Base-by-base conservation (phyloP, 1,140 invertebrate genomes). In the Drosophila guanche region DNA sequence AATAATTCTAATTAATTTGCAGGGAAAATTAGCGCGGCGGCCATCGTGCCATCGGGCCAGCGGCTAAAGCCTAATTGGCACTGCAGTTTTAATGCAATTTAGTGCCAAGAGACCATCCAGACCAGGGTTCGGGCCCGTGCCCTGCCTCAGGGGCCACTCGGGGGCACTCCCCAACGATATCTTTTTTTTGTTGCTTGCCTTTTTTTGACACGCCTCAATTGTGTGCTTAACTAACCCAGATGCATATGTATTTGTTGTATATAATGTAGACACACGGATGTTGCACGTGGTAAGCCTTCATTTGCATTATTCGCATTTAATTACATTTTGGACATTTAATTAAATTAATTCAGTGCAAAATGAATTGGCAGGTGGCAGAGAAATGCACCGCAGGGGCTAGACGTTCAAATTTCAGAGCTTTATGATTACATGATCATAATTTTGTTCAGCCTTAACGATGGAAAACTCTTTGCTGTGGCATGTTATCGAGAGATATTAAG, bases 1-100 rank as follows among this genome's bases (percentile, higher is more conserved):
- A 86, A 85, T 80, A 80, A 80, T 85, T 81, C 61, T 69, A 85
- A 86, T 85, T 85, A 85, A 86, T 85, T 85, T 85, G 62, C 55
- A 59, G 59, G 56, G 37, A 47, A 56, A 69, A 85, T 85, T 84
- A 74, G 71, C 69, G 68, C 54, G 29, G 67, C 75, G 43, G 10
- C 33, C 29, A 10, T 10, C 29, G 29, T n/a, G 2, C 47, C 73
- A 73, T 62, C 62, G 74, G 48, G 8, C 53, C 65, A 48, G 63
- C 68, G 63, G 60, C 58, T 52, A 74, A 74, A 74, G 69, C 70
- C 70, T 83, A 83, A 84, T 84, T 84, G 79, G 55, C 79, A 79
- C 47, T 83, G 79, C 68, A 81, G 65, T 68, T 81, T 76, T 73
- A 81, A 81, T 81, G 73, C 75, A 84, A 71, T 83, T 79, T 67